Conservation (phyloP, 2,113 vertebrate species). For the Poecilia latipinna region DNA sequence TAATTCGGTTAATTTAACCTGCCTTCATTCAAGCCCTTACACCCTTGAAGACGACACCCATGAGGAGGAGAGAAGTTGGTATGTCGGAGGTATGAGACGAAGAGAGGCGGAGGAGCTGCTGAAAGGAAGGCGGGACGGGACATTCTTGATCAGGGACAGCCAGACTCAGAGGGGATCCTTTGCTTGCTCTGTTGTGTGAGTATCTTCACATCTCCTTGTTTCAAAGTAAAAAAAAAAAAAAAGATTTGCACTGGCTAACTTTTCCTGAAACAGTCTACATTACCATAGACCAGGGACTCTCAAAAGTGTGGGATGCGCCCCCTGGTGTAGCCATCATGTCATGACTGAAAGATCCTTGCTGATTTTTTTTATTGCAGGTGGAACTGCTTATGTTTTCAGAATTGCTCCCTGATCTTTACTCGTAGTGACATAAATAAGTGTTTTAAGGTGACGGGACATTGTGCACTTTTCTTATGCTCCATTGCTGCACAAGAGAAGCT, state of each 20-base stretch:
- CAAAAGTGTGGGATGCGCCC: too few species aligned
- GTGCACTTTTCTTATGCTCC: too few species aligned
- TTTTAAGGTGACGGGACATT: too few species aligned
- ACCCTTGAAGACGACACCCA: constrained; percentile 91
- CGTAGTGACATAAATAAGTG: too few species aligned
- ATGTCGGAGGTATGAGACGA: constrained; percentile 92
- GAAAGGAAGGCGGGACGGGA: constrained; percentile 91
- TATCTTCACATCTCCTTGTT: constrained; percentile 46
- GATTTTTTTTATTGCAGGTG: too few species aligned
- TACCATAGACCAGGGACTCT: too few species aligned
- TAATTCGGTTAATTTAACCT: neutral
- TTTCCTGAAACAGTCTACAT: neutral
- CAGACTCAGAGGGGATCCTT: constrained; percentile 93
- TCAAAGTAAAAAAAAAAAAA: neutral
- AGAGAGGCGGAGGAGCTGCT: constrained; percentile 92
- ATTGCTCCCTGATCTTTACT: too few species aligned
- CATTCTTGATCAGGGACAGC: constrained; percentile 96
- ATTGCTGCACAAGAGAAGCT: too few species aligned
- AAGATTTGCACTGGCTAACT: neutral
- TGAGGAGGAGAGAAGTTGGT: constrained; percentile 93
- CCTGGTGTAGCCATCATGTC: too few species aligned
- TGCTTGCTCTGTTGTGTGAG: constrained; percentile 97
- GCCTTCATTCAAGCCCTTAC: constrained; percentile 74
- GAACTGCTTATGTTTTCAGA: too few species aligned
- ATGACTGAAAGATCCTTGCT: too few species aligned